phyloP scores from a whole-genome alignment of 2,113 vertebrate species.

The Larimichthys polyactis region DNA sequence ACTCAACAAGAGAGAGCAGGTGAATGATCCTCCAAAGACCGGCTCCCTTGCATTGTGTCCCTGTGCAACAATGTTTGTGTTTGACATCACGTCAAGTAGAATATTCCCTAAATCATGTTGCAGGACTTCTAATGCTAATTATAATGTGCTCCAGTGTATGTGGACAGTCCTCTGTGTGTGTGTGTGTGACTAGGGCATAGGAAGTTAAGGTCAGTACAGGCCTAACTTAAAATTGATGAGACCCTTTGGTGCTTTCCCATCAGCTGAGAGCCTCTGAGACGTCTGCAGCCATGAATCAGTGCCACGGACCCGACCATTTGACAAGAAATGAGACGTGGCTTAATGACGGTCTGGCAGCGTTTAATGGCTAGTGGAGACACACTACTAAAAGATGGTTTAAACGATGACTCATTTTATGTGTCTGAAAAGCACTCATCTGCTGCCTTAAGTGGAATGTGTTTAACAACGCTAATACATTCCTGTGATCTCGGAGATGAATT shows the following conservation, averaged over 20 bases:
- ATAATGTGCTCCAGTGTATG: neutral
- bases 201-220: conserved; percentile 18
- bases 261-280: conserved; percentile 33
- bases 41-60: neutral
- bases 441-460: conserved; percentile 68
- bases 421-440: conserved; percentile 64
- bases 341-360: conserved; percentile 68
- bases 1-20: neutral
- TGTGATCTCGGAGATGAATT: conserved; percentile 71
- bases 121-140: neutral
- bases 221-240: conserved; percentile 53
- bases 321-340: conserved; percentile 67
- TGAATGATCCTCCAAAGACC: neutral
- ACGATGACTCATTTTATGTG: conserved; percentile 73
- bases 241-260: conserved; percentile 26
- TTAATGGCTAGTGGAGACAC: conserved; percentile 71
- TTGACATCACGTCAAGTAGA: neutral
- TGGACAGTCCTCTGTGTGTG: neutral
- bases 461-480: conserved; percentile 69
- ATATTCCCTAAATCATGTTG: neutral
- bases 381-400: conserved; percentile 68
- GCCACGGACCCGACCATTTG: conserved; percentile 59
- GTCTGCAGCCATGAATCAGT: conserved; percentile 59
- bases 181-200: neutral
- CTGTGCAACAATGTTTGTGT: neutral